phyloP scores from a whole-genome alignment of 2,797 vertebrate genomes.

The Naso thynnoides region DNA sequence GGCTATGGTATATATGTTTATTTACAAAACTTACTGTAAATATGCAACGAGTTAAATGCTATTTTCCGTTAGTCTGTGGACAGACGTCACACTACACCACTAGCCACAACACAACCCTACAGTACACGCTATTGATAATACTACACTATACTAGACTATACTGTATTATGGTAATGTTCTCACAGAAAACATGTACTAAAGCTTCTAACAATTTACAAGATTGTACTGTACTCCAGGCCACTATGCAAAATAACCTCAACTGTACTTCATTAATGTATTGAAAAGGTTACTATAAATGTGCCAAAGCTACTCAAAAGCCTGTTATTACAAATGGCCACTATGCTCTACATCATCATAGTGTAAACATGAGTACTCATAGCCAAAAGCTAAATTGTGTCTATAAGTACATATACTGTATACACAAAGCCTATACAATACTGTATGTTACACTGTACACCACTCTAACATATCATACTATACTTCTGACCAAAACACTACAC shows the following conservation, averaged over 20 bases:
- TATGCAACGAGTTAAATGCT: neutral
- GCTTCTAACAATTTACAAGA: neutral
- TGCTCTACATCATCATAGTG: neutral
- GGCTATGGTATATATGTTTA: neutral
- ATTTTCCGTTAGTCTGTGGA: no score
- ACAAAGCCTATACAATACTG: neutral
- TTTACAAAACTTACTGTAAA: neutral
- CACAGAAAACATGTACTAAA: no score
- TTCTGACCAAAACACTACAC: neutral
- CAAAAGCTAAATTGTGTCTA: neutral
- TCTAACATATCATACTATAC: neutral
- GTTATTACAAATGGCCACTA: neutral
- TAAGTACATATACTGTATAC: neutral
- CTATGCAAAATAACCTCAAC: no score
- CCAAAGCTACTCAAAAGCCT: neutral
- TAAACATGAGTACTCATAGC: neutral
- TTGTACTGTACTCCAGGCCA: neutral
- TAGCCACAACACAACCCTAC: neutral
- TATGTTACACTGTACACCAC: no score
- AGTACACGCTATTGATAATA: no score
- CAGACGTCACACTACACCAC: neutral
- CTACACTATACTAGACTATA: neutral
- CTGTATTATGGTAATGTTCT: no score
- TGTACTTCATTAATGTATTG: neutral
- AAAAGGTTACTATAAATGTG: neutral